Conservation (phyloP, 2,888 invertebrate species). For the Pogonocherus hispidulus region DNA sequence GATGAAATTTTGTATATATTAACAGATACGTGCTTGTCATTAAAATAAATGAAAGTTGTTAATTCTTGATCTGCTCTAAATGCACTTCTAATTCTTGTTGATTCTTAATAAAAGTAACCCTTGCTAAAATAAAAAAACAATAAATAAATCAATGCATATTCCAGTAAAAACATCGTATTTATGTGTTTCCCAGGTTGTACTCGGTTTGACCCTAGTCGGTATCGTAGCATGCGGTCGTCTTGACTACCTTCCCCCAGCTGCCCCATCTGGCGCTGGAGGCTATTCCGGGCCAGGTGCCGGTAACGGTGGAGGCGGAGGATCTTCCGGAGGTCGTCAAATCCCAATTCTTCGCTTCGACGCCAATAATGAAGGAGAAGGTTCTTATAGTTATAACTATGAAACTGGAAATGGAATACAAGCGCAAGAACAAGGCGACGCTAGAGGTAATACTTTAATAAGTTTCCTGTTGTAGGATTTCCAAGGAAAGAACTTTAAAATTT, state of each 20-base stretch:
- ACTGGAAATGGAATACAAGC: constrained; percentile 72
- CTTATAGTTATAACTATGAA: constrained; percentile 68
- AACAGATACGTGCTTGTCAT: too few relatives aligned
- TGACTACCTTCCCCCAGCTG: constrained; percentile 56
- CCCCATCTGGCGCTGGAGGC: constrained; percentile 51
- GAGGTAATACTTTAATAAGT: constrained; percentile 51
- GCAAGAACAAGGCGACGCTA: constrained; percentile 58
- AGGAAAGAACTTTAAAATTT: too few relatives aligned
- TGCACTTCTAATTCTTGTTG: too few relatives aligned
- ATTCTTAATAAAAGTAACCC: too few relatives aligned
- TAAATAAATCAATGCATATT: too few relatives aligned
- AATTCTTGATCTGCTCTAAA: too few relatives aligned
- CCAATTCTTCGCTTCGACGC: constrained; percentile 57
- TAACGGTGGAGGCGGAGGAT: constrained; percentile 19
- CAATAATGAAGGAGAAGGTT: constrained; percentile 58
- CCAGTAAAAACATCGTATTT: too few relatives aligned
- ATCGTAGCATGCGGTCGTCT: constrained; percentile 51
- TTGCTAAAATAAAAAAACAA: too few relatives aligned
- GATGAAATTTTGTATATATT: too few relatives aligned
- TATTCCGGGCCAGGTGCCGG: constrained; percentile 49
- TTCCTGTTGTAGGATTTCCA: too few relatives aligned
- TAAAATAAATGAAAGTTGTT: too few relatives aligned
- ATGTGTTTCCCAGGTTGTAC: too few relatives aligned
- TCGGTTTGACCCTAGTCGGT: constrained; percentile 50
- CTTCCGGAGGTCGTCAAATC: constrained; percentile 40